Evolutionary conservation across 2,888 invertebrate genomes (phyloP), one percentile per base, ranked within the genome.

Genomic region (Stegophylla sp.): DNA sequence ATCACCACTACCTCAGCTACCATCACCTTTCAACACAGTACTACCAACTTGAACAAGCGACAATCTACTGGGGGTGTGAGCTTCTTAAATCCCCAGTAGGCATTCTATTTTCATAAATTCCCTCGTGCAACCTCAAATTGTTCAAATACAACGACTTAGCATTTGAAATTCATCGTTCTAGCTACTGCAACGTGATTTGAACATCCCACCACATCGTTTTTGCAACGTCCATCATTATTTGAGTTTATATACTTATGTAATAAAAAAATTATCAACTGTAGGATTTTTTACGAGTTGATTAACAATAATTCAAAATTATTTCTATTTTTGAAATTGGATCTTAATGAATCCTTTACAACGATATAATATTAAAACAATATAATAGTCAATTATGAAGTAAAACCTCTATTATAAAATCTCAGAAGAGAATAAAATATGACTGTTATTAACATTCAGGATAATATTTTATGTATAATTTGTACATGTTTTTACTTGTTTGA

Each of bases 21-120:
- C 53, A 79, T 67, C 77, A 77, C 53, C 67, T 77, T 69, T 59
- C 77, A 77, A 45, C 77, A 77, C 77, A 69, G 77, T 77, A 69
- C 67, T 67, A 69, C 67, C 77, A 77, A 77, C 67, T 77, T 77
- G 77, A 69, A 43, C 69, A n/a, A 77, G 77, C 59, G 48, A 59
- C 77, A 77, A 77, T 67, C 66, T 28, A 34, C 45, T 43, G 77
- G 77, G 77, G 77, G 77, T 77, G 77, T 34, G 28, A 69, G 34
- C 67, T 69, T 69, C 28, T 69, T 77, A 69, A 59, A 56, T 67
- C 67, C 45, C 67, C 4, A 45, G 15, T 77, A 77, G 77, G 56
- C 43, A 69, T 48, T 56, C 7, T 77, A 17, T 51, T 28, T 77
- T 77, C 23, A 48, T 77, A 9, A 51, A 20, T 59, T 69, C 45